phyloP scores from a whole-genome alignment of 2,888 invertebrate species.

The Stegophylla sp. region DNA sequence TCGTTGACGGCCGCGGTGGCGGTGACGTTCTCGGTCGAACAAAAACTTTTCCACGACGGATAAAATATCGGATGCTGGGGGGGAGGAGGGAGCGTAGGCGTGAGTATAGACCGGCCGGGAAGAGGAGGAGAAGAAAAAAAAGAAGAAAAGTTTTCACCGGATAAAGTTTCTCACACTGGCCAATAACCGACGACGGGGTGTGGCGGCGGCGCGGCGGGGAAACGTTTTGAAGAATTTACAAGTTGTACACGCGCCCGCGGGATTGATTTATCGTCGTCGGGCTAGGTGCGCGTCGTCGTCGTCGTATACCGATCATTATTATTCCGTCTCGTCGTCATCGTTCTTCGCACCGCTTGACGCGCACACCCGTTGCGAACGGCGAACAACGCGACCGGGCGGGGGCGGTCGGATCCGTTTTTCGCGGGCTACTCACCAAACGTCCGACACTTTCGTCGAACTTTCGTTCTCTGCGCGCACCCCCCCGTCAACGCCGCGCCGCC shows the following conservation, averaged over 20 bases:
- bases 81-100: not conserved
- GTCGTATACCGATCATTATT: conserved; percentile 38
- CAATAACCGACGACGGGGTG: conserved; percentile 35
- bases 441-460: conserved; percentile 19
- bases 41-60: not conserved
- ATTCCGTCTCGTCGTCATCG: conserved; percentile 27
- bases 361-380: not conserved
- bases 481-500: not conserved
- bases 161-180: conserved; percentile 46
- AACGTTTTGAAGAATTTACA: conserved; percentile 52
- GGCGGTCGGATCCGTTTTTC: conserved; percentile 39
- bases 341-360: not conserved
- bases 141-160: conserved; percentile 27
- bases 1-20: not conserved
- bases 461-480: too few relatives aligned
- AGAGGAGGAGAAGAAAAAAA: not conserved
- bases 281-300: not conserved
- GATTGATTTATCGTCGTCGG: conserved; percentile 52
- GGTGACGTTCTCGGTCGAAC: not conserved
- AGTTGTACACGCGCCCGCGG: conserved; percentile 25
- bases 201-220: too few relatives aligned
- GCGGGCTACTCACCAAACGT: conserved; percentile 6
- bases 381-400: not conserved
- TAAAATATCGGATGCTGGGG: not conserved
- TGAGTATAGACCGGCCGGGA: not conserved